Evolutionary conservation across 2,888 invertebrate genomes (phyloP), one percentile per base, ranked within the genome.

Genomic region (Stenodera caucasica): DNA sequence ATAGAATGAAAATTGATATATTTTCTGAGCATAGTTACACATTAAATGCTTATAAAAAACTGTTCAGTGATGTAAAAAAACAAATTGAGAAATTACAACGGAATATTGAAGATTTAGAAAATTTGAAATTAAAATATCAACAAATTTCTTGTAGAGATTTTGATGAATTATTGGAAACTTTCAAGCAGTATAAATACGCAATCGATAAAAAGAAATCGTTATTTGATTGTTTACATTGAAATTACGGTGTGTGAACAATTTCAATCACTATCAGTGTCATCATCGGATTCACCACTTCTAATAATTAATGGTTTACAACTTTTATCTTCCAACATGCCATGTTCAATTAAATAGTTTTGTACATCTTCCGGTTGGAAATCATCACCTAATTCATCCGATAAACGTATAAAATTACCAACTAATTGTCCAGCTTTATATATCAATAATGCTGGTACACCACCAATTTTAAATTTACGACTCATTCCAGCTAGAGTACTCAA

Each of bases 361-460:
- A 98, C 89, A 81, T 98, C 97, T 32, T 89, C 89, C 3, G 92
- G 86, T 81, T 86, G 93, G 81, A 98, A 98, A 75, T 96, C 94
- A 75, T 89, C 89, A 0, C 96, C 96, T 53, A 98, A 84, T 75
- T 94, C 94, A 73, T 93, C 90, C 0, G 90, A 88, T 12, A 98
- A 77, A 55, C 91, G 86, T 0, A 98, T 89, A 82, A 96, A 97
- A 81, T 96, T 98, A 0, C 96, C 96, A 75, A 98, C 89, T 5
- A 97, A 82, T 75, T 92, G 90, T 3, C 95, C 94, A 40, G 85
- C 89, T 82, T 95, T 96, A 78, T 98, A 98, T 0, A 94, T 89
- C 35, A 98, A 82, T 55, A 98, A 80, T 1, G 98, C 96, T 12
- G 98, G 98, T 0, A 98, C 88, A 21, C 96, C 98, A 71, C 89